Conservation (phyloP, 2,113 vertebrate species). For the Chascanopsetta lugubris region DNA sequence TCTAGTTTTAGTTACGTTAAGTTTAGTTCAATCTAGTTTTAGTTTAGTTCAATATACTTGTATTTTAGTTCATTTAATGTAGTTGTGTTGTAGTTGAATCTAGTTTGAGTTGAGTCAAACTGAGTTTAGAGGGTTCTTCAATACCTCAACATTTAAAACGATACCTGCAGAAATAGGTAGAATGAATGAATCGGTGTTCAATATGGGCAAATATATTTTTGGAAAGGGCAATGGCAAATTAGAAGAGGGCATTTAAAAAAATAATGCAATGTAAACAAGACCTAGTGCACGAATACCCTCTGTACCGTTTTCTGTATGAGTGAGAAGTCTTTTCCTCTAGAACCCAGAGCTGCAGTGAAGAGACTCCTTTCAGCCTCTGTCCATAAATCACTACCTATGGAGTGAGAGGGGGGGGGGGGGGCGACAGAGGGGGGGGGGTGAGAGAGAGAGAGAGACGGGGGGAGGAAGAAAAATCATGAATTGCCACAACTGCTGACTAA, state of each 20-base stretch:
- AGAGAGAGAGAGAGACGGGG: background rate
- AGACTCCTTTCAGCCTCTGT: constrained; percentile 71
- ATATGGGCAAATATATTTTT: background rate
- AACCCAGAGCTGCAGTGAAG: constrained; percentile 71
- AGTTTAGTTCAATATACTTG: too few species aligned
- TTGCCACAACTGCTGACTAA: background rate
- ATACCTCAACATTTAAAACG: too few species aligned
- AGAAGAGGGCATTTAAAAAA: background rate
- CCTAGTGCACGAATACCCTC: background rate
- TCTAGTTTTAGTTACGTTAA: too few species aligned
- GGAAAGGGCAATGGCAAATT: background rate
- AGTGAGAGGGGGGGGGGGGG: background rate
- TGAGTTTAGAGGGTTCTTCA: too few species aligned
- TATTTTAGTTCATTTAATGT: too few species aligned
- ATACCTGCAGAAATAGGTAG: too few species aligned
- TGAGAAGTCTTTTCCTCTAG: constrained; percentile 79
- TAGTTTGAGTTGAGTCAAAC: too few species aligned
- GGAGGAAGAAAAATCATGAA: background rate
- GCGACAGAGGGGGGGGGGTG: background rate
- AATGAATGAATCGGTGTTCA: too few species aligned
- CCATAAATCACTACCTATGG: constrained; percentile 80
- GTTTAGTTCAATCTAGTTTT: too few species aligned
- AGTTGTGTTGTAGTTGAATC: too few species aligned
- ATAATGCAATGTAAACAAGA: background rate
- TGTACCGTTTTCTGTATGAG: constrained; percentile 80